phyloP scores from a whole-genome alignment of 1,140 invertebrate genomes.

The Propsilocerus akamusi region DNA sequence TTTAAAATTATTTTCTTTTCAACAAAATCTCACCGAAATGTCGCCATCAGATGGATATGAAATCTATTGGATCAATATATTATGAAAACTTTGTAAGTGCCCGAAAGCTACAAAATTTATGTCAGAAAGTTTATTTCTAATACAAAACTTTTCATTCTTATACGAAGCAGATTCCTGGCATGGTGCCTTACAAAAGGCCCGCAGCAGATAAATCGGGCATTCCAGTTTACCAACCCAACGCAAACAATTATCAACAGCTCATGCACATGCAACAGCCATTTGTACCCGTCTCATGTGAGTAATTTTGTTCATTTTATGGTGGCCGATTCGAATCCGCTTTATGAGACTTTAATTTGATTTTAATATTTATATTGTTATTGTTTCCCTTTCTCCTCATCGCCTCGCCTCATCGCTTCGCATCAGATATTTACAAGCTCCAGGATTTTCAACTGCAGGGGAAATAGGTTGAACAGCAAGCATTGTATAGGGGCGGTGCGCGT shows the following conservation, averaged over 20 bases:
- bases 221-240: constrained; percentile 83
- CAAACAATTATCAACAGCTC: constrained; percentile 82
- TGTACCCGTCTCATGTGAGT: constrained; percentile 85
- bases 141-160: background rate
- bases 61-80: constrained; percentile 82
- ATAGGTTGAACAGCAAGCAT: background rate
- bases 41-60: constrained; percentile 79
- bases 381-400: too few relatives aligned
- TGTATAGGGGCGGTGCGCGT: background rate
- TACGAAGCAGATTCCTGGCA: constrained; percentile 63
- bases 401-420: background rate
- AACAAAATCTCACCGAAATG: too few relatives aligned
- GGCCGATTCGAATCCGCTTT: constrained; percentile 29
- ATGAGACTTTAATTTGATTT: background rate
- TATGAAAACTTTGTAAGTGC: constrained; percentile 86
- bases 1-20: too few relatives aligned
- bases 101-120: constrained; percentile 4
- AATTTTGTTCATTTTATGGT: constrained; percentile 52
- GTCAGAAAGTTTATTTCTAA: background rate
- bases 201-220: constrained; percentile 88
- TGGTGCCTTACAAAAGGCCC: constrained; percentile 86
- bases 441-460: constrained; percentile 1
- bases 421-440: background rate
- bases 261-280: constrained; percentile 89
- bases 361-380: background rate